phyloP scores from a whole-genome alignment of 2,888 invertebrate species.

The Aspidiotus rigidus region DNA sequence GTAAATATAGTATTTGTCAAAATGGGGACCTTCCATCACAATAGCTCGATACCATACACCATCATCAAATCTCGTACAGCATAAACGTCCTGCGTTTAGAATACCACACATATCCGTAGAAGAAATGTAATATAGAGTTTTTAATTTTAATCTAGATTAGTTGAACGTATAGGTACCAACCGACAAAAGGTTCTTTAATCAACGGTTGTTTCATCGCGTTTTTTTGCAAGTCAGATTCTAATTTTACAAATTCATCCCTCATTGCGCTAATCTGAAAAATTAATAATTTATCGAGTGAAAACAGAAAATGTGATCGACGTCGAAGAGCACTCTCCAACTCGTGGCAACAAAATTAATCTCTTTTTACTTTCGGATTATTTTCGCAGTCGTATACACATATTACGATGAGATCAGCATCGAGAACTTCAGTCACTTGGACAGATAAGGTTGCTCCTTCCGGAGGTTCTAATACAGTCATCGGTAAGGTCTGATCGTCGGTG shows the following conservation, averaged over 20 bases:
- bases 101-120: neutral
- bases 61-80: constrained; percentile 23
- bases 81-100: constrained; percentile 9
- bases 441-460: neutral
- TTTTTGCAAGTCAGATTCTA: constrained; percentile 8
- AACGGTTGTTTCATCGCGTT: constrained; percentile 1
- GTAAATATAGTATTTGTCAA: neutral
- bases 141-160: neutral
- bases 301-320: too few relatives aligned
- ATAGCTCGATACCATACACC: constrained; percentile 12
- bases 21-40: neutral
- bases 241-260: neutral
- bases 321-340: neutral
- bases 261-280: neutral
- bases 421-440: constrained; percentile 20
- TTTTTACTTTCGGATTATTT: constrained; percentile 3
- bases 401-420: constrained; percentile 1
- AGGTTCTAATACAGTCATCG: neutral
- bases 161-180: neutral
- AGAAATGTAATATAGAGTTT: neutral
- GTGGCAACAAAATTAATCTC: neutral
- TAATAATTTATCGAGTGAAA: neutral
- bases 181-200: neutral
- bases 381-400: constrained; percentile 3
- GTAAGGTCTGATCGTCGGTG: neutral